Base-by-base conservation (phyloP, 2,797 vertebrate species). In the Molossus molossus region DNA sequence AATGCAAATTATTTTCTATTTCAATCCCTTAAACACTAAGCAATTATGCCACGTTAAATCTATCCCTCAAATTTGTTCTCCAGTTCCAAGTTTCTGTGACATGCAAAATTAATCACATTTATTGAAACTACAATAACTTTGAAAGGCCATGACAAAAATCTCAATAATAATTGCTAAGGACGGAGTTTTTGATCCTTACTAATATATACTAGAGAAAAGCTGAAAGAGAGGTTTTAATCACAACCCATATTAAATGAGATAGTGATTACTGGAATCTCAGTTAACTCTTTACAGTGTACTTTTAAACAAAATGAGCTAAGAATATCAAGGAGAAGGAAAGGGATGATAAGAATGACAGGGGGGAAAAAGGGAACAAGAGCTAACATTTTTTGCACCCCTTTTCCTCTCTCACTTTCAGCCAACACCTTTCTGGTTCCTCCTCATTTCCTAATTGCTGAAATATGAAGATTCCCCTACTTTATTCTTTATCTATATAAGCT, bases 61-160 rank as follows among this genome's bases (percentile, higher is more conserved):
- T 65, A 75, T 79, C 20, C n/a, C 84, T 85, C 60, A 50, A 50
- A 50, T 7, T 55, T 87, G 8, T 13, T 81, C 29, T 48, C 33
- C 14, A 84, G 20, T 8, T 50, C 37, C 37, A 89, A 80, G 23
- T 82, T 90, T 80, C 55, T 94, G 5, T n/a, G 37, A 88, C 18
- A 75, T 76, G 60, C 14, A 92, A 92, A 94, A 77, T 70, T 72
- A 73, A 82, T 95, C 48, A 87, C 62, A 81, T 53, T 90, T 67
- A 91, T 77, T 15, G 62, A n/a, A 17, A 81, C 67, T 48, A 4
- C 6, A 48, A 85, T 76, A 86, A 65, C 23, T 64, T 72, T 85
- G 29, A 92, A 81, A 88, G 15, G 1, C 33, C 5, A 29, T 87
- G 73, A 14, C 64, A 65, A 69, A 79, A 53, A 53, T 79, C 3